Base-by-base conservation (phyloP, 1,140 invertebrate genomes). In the Cyclina sinensis region DNA sequence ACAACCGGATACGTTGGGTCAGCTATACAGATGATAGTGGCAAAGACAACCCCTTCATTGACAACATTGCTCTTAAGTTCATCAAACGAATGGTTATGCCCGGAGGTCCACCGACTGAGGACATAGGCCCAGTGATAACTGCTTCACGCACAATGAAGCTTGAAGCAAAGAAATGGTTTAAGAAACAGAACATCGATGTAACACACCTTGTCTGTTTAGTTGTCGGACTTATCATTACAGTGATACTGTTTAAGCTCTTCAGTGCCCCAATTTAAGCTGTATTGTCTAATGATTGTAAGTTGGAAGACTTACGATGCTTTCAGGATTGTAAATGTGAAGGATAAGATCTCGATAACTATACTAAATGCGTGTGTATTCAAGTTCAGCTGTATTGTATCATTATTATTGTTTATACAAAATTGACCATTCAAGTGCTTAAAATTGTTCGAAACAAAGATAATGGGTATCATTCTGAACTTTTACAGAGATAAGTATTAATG, bases 51-150 rank as follows among this genome's bases (percentile, higher is more conserved):
- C 82, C 82, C 18, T 14, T 18, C 30, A 57, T 84, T 2, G 82
- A 84, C 43, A 84, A 84, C 46, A 84, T 54, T 35, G 82, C 82
- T 32, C n/a, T 84, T 0, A 84, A 39, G n/a, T 73, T 84, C 3
- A 21, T 54, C 7, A 57, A 32, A 54, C 43, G 51, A 24, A 57
- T 79, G 76, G 16, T 79, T 24, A 30, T 46, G 27, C 74, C 43
- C 16, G 37, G 74, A 78, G 21, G 39, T 1, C 37, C 7, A n/a
- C 12, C n/a, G 18, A 18, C 21, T 48, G 24, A 48, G 37, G 39
- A 5, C 37, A 24, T 24, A 12, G 30, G n/a, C 4, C 24, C 57
- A 4, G 57, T 27, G 5, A 62, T 27, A 27, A 62, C 5, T 1
- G 9, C 14, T 2, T 54, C 21, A 18, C 7, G 2, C 51, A 54